Evolutionary conservation across 2,797 vertebrate species (phyloP).

Genomic region (Alcedo atthis): DNA sequence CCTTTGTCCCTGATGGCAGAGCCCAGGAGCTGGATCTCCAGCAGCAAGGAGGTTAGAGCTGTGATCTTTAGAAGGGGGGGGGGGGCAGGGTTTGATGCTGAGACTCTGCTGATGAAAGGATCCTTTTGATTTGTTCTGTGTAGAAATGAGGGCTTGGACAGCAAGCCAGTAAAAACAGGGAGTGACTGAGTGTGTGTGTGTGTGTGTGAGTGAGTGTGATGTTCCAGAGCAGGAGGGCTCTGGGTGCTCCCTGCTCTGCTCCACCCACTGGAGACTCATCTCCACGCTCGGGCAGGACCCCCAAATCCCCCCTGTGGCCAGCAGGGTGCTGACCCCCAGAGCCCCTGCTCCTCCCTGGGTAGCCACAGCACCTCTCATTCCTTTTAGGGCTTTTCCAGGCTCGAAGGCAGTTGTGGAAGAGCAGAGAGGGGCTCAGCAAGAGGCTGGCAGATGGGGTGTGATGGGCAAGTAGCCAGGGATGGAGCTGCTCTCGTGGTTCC

Average conservation of each 20-base stretch:
- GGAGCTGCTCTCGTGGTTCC: not conserved
- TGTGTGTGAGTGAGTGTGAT: not conserved
- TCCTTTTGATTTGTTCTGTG: not conserved
- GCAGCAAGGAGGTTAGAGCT: not conserved
- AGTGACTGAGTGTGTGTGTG: not conserved
- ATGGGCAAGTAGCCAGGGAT: not conserved
- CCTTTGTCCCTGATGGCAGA: not conserved
- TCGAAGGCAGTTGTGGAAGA: not conserved
- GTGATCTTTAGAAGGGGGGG: not conserved
- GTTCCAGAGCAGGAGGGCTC: not conserved
- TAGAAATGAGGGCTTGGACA: not conserved
- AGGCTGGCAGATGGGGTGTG: not conserved
- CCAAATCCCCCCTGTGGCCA: not conserved
- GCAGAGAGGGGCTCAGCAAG: not conserved
- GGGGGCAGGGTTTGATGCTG: not conserved
- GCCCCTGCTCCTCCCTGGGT: not conserved
- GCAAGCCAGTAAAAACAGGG: slow-evolving; percentile 14
- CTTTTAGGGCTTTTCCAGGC: not conserved
- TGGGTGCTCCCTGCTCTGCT: not conserved
- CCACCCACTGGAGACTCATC: not conserved
- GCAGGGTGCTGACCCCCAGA: not conserved
- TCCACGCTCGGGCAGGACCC: not conserved
- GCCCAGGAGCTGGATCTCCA: not conserved
- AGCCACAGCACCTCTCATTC: not conserved
- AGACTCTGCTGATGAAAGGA: not conserved